These are phyloP conservation scores for Drusus annulatus DNA, from an alignment of 1,140 invertebrate genomes.

Conservation along the genomic window DNA sequence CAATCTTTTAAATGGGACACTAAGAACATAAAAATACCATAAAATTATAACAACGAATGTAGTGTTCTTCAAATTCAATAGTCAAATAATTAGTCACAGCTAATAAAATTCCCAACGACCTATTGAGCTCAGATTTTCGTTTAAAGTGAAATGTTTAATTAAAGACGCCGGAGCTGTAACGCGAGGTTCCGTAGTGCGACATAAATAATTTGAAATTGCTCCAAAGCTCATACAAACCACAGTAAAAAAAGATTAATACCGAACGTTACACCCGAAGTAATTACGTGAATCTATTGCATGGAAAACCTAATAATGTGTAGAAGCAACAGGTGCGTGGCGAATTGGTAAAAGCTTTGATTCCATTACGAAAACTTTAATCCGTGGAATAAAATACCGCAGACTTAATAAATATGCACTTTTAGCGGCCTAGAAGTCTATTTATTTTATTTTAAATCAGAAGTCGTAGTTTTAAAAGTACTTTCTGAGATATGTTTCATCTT, in stretches of 20 bases:
- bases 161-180: no score
- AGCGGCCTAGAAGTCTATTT: neutral
- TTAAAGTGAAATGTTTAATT: no score
- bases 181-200: no score
- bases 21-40: no score
- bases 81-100: neutral
- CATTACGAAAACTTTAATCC: slow-evolving; percentile 3
- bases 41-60: no score
- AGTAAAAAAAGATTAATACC: slow-evolving; percentile 7
- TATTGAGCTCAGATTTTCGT: no score
- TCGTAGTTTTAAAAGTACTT: no score
- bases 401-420: neutral
- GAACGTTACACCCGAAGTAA: neutral
- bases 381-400: neutral
- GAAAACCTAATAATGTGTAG: neutral
- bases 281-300: neutral
- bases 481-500: no score
- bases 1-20: no score
- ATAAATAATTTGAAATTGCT: slow-evolving; percentile 14
- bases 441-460: no score
- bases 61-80: neutral
- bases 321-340: slow-evolving; percentile 1
- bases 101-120: no score
- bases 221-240: neutral
- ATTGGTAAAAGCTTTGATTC: neutral